These are phyloP conservation scores for Ailuropoda melanoleuca DNA, from an alignment of 2,113 vertebrate species.

Conservation along the genomic window DNA sequence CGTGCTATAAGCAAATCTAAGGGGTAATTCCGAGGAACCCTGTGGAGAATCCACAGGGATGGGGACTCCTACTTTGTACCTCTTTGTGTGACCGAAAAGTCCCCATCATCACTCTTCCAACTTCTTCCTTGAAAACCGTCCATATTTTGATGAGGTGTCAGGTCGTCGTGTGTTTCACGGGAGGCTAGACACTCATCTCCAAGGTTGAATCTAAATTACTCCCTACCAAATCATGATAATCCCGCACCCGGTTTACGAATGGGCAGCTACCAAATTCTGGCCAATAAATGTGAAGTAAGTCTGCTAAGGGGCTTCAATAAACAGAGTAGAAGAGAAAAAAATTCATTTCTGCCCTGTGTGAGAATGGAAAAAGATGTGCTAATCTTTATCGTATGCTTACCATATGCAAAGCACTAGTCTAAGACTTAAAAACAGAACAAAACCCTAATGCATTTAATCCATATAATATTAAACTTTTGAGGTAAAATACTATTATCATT, in stretches of 20 bases:
- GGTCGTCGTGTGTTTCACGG: background rate
- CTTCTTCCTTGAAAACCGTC: background rate
- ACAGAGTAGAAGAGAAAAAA: background rate
- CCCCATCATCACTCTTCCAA: background rate
- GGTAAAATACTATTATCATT: background rate
- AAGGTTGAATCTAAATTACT: background rate
- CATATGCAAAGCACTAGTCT: background rate
- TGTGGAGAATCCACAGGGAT: background rate
- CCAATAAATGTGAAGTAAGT: background rate
- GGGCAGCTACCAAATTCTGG: background rate
- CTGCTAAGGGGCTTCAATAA: background rate
- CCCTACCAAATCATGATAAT: background rate
- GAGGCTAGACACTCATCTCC: background rate
- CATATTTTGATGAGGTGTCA: background rate
- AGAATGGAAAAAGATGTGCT: background rate
- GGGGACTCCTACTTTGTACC: background rate
- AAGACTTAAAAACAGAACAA: background rate
- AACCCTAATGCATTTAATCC: background rate
- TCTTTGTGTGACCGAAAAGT: background rate
- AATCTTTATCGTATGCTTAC: background rate
- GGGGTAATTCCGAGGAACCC: background rate
- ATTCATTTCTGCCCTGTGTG: background rate
- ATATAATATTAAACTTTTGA: background rate
- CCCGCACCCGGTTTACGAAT: background rate
- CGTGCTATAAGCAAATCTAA: background rate